phyloP scores from a whole-genome alignment of 2,797 vertebrate genomes.

The Hapalemur alaotrensis region DNA sequence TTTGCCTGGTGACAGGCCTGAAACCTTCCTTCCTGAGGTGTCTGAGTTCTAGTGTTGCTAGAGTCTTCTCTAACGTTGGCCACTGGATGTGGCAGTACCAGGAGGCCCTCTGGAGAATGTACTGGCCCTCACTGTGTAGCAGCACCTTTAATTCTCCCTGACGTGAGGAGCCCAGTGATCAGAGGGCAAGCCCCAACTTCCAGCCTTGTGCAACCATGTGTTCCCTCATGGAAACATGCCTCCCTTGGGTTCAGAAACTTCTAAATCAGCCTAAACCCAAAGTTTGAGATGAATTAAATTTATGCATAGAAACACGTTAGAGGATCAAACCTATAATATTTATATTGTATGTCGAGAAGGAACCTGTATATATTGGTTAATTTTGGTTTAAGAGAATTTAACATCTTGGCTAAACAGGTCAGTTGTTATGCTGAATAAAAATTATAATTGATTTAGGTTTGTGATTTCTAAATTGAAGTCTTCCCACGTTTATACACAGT shows the following conservation, averaged over 20 bases:
- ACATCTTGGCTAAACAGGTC: background rate
- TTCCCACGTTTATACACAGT: constrained; percentile 9
- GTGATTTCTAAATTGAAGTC: constrained; percentile 22
- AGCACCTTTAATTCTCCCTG: background rate
- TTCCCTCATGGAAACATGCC: background rate
- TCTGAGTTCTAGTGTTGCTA: background rate
- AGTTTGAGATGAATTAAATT: background rate
- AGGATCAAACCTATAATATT: background rate
- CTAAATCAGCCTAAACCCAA: background rate
- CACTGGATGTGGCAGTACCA: background rate
- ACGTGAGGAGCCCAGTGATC: background rate
- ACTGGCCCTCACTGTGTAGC: background rate
- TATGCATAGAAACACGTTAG: background rate
- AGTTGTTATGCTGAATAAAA: constrained; percentile 34
- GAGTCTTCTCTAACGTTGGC: background rate
- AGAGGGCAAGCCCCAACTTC: background rate
- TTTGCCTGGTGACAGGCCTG: background rate
- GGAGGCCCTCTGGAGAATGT: background rate
- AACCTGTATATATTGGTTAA: background rate
- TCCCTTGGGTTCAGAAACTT: background rate
- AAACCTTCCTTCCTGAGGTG: background rate
- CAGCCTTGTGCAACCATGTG: background rate
- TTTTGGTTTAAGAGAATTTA: constrained; percentile 5
- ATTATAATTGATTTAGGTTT: background rate
- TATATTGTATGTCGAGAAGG: background rate